A percentile compares a stretch with the other conserved stretches of the same genome.
These are phyloP conservation scores for Leguminivora glycinivorella DNA, from an alignment of 1,140 invertebrate species.

Conservation along the genomic window DNA sequence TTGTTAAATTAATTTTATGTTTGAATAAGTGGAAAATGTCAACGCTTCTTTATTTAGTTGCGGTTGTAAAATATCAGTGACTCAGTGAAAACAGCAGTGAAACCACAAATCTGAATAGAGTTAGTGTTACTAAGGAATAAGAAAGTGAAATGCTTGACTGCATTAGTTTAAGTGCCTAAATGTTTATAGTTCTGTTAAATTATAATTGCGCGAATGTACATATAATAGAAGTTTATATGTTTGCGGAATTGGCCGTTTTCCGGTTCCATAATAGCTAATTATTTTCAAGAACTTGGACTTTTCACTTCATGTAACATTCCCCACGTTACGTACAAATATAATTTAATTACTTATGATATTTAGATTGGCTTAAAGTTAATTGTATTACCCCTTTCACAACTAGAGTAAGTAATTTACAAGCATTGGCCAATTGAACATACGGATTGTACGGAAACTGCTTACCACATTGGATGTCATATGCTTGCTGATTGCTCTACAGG, in stretches of 20 bases:
- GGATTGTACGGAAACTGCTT: too few relatives aligned
- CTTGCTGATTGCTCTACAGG: too few relatives aligned
- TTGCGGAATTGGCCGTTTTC: background rate
- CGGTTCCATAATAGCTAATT: background rate
- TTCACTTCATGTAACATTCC: conserved; percentile 1
- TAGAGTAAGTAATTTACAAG: too few relatives aligned
- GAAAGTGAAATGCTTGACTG: conserved; percentile 24
- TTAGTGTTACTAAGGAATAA: conserved; percentile 11
- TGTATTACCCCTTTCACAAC: too few relatives aligned
- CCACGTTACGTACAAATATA: background rate
- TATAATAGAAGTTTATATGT: conserved; percentile 4
- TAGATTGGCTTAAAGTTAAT: too few relatives aligned
- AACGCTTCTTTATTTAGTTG: background rate
- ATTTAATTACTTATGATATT: too few relatives aligned
- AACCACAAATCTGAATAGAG: conserved; percentile 21
- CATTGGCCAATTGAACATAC: too few relatives aligned
- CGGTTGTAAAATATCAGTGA: conserved; percentile 20
- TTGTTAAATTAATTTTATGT: background rate
- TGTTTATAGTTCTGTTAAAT: conserved; percentile 14
- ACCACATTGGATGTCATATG: too few relatives aligned
- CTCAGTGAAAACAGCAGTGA: conserved; percentile 5
- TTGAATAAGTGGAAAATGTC: background rate
- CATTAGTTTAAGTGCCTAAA: background rate
- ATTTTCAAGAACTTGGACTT: conserved; percentile 10
- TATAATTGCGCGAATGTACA: background rate